Percentiles rank a stretch among this genome's conserved stretches.
Evolutionary conservation across 2,113 vertebrate species (phyloP).

Genomic region (Panurus biarmicus): DNA sequence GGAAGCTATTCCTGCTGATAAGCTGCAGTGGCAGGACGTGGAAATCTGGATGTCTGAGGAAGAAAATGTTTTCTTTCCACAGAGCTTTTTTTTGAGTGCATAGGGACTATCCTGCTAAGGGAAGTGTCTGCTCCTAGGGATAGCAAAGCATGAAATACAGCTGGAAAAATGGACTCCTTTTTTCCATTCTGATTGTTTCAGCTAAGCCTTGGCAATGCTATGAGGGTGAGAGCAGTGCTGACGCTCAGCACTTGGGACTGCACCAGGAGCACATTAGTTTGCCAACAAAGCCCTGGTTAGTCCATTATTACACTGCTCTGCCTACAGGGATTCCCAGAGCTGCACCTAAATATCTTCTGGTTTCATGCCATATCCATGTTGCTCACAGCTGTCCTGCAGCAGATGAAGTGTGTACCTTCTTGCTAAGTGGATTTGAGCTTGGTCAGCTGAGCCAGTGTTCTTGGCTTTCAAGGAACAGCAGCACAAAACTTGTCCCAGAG

Average conservation of each 20-base stretch:
- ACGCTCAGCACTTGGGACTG: background rate
- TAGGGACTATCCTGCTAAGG: background rate
- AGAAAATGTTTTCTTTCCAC: background rate
- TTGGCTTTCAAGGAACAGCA: background rate
- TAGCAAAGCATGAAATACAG: background rate
- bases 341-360: background rate
- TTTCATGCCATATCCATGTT: background rate
- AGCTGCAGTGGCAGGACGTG: background rate
- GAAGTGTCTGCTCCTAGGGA: background rate
- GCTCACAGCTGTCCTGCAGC: background rate
- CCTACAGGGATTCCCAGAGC: background rate
- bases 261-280: background rate
- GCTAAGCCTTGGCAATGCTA: conserved; percentile 8
- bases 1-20: background rate
- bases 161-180: background rate
- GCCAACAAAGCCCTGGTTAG: background rate
- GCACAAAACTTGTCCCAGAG: background rate
- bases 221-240: background rate
- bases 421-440: background rate
- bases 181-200: conserved; percentile 1
- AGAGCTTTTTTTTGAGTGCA: background rate
- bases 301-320: background rate
- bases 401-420: background rate
- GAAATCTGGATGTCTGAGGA: background rate
- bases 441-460: background rate